Percentiles rank a stretch among this genome's conserved stretches.
These are phyloP conservation scores for Neria commutata DNA, from an alignment of 2,888 invertebrate species.

Conservation along the genomic window DNA sequence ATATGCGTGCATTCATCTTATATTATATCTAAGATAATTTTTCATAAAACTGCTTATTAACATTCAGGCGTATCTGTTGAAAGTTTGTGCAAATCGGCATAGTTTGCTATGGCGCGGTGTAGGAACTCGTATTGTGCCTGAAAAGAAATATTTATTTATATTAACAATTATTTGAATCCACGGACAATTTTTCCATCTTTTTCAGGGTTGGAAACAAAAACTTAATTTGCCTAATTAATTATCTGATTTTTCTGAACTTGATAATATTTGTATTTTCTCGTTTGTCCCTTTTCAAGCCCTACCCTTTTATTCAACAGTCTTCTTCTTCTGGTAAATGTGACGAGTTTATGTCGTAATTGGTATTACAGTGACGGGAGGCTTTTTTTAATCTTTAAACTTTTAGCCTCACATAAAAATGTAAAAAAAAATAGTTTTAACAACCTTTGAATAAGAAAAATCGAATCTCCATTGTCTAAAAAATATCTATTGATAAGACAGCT, in stretches of 20 bases:
- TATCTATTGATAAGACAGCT: too few species aligned
- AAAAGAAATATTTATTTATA: constrained; percentile 21
- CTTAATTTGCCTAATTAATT: not conserved
- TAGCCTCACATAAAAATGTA: too few species aligned
- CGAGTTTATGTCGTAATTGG: not conserved
- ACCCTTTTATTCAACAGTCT: too few species aligned
- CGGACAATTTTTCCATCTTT: too few species aligned
- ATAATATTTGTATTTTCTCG: not conserved
- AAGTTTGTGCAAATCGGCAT: constrained; percentile 84
- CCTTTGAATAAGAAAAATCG: too few species aligned
- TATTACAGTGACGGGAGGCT: not conserved
- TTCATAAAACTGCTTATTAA: constrained; percentile 30
- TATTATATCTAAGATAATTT: constrained; percentile 25
- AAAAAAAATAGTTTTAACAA: too few species aligned
- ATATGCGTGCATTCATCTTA: constrained; percentile 5
- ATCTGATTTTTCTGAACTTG: not conserved
- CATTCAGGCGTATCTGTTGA: constrained; percentile 50
- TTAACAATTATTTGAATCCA: not conserved
- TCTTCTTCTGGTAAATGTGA: not conserved
- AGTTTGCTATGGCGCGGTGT: constrained; percentile 89
- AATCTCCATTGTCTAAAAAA: too few species aligned
- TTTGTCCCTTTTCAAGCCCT: too few species aligned
- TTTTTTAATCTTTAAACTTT: too few species aligned
- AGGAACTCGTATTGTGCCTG: constrained; percentile 92
- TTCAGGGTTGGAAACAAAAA: not conserved